Base-by-base conservation (phyloP, 2,888 invertebrate species). In the Conistra vaccinii region DNA sequence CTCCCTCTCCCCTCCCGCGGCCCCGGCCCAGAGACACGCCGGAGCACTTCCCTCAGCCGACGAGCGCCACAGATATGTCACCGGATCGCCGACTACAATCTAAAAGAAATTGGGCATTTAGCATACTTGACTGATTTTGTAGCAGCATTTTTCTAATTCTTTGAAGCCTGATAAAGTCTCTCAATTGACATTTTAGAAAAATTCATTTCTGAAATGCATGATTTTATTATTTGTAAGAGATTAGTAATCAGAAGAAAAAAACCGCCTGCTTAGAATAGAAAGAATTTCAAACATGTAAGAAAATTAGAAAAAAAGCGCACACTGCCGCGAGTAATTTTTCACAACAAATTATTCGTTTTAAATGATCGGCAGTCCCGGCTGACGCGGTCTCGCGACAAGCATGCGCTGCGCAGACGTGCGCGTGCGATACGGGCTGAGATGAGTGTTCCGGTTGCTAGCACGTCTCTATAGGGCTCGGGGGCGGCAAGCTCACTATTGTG, bases 1-100 rank as follows among this genome's bases (percentile, higher is more conserved):
- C 80, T 75, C 88, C 75, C 70, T 67, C 70, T 67, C 77, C 77
- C 53, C 77, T 0, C 60, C 57, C 48, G 12, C 35, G 35, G 35
- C 35, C 72, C 35, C 55, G 55, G n/a, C 48, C 48, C 48, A 29
- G 57, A 57, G 29, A 20, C 17, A 45, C 1, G 20, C 76, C 75
- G 75, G 62, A 74, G 29, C 74, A 75, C 45, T 74, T 23, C 10
- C 26, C 75, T 51, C 29, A 32, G 74, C 45, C 62, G 35, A n/a
- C n/a, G n/a, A 45, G 29, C 10, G 29, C 39, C 39, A 39, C 20
- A 42, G 6, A 39, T 61, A 39, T 6, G 12, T 42, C 42, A 45
- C 23, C 5, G 23, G 23, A 63, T 45, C 23, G 4, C 23, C 29
- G 29, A 29, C 20, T 39, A 26, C 10, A 39, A 26, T 20, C 12